Evolutionary conservation across 2,797 vertebrate genomes (phyloP).

Genomic region (Cottoperca gobio): DNA sequence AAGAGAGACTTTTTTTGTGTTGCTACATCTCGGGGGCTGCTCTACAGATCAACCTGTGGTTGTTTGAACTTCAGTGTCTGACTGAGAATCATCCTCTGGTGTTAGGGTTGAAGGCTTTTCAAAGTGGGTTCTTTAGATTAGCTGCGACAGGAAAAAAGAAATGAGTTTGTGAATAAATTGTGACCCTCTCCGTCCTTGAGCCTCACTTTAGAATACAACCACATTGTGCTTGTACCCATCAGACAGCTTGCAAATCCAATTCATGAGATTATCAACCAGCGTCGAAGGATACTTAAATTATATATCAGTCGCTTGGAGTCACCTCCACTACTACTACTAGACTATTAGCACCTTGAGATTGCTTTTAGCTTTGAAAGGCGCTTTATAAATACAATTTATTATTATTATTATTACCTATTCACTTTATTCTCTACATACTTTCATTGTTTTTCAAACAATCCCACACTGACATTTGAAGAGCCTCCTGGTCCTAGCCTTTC

Average conservation of each 20-base stretch:
- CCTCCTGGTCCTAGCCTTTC: not conserved
- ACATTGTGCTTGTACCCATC: constrained; percentile 15
- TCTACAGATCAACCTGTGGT: constrained; percentile 26
- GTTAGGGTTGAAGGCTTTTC: not conserved
- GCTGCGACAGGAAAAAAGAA: not conserved
- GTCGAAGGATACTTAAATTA: constrained; percentile 32
- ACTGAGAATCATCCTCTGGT: not conserved
- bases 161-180: not conserved
- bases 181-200: not conserved
- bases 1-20: constrained; percentile 26
- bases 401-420: too few relatives aligned
- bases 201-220: constrained; percentile 14
- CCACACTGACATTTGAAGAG: not conserved
- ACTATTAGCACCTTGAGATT: too few relatives aligned
- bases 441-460: constrained; percentile 2
- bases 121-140: constrained; percentile 19
- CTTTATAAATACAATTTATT: too few relatives aligned
- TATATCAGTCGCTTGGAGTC: constrained; percentile 29
- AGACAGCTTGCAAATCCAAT: constrained; percentile 9
- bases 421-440: constrained; percentile 4
- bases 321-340: not conserved
- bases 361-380: too few relatives aligned
- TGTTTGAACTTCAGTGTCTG: constrained; percentile 11
- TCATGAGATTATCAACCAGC: constrained; percentile 21
- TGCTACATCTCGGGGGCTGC: not conserved